phyloP scores from a whole-genome alignment of 2,113 vertebrate species.

The Ceyx margarethae region DNA sequence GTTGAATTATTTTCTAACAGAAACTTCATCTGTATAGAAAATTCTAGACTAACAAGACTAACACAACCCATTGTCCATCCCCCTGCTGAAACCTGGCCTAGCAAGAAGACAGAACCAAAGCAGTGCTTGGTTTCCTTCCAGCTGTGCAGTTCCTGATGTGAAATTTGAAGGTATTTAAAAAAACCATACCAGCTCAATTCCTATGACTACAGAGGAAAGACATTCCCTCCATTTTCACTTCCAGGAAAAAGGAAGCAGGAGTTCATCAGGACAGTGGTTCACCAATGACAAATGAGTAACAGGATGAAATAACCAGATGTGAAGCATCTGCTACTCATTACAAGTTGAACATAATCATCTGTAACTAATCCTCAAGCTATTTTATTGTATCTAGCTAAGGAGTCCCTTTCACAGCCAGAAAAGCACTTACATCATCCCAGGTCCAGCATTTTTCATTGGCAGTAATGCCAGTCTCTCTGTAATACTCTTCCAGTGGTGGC shows the following conservation, averaged over 20 bases:
- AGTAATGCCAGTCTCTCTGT: slow-evolving; percentile 94
- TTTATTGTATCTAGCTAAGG: neutral
- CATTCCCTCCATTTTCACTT: neutral
- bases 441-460: slow-evolving; percentile 96
- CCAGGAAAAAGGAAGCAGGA: neutral
- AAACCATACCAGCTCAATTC: neutral
- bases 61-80: neutral
- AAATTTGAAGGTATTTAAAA: neutral
- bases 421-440: slow-evolving; percentile 89
- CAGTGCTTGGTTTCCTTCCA: neutral
- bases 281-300: neutral
- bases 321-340: slow-evolving; percentile 12
- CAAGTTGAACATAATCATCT: neutral
- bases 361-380: neutral
- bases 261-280: neutral
- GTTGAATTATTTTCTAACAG: neutral
- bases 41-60: neutral
- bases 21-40: neutral
- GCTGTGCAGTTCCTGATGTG: neutral
- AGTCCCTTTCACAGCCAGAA: neutral
- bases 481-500: slow-evolving; percentile 94
- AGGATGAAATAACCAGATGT: neutral
- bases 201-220: neutral
- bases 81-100: neutral
- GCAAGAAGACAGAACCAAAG: neutral